Conservation (phyloP, 2,888 invertebrate species). For the Coenonympha arcania region DNA sequence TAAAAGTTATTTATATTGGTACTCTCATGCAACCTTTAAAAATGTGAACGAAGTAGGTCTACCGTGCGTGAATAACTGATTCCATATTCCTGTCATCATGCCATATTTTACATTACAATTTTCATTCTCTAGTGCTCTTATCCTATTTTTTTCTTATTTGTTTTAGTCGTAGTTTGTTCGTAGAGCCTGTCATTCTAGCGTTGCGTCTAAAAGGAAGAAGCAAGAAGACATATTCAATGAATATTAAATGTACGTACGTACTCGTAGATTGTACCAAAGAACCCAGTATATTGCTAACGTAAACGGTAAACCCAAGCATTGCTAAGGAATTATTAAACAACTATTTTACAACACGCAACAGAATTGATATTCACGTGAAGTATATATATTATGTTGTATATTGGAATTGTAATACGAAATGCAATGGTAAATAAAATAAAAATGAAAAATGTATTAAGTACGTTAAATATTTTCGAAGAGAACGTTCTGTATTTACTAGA, state of each 20-base stretch:
- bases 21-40: neutral
- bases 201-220: too few species aligned
- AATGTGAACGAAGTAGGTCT: neutral
- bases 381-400: constrained; percentile 18
- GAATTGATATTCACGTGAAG: constrained; percentile 24
- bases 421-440: too few species aligned
- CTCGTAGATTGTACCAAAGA: too few species aligned
- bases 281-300: constrained; percentile 13
- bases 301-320: constrained; percentile 11
- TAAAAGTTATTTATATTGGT: too few species aligned
- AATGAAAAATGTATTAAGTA: too few species aligned
- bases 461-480: too few species aligned
- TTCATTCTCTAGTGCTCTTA: neutral
- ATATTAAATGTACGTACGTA: too few species aligned
- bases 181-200: too few species aligned
- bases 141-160: neutral
- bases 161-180: too few species aligned
- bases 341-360: constrained; percentile 25
- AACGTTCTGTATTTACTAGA: too few species aligned
- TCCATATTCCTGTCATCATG: neutral
- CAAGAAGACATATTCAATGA: too few species aligned
- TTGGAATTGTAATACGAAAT: too few species aligned
- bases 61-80: neutral
- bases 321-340: constrained; percentile 25
- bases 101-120: neutral